Base-by-base conservation (phyloP, 2,113 vertebrate genomes). In the Neolamprologus brichardi region DNA sequence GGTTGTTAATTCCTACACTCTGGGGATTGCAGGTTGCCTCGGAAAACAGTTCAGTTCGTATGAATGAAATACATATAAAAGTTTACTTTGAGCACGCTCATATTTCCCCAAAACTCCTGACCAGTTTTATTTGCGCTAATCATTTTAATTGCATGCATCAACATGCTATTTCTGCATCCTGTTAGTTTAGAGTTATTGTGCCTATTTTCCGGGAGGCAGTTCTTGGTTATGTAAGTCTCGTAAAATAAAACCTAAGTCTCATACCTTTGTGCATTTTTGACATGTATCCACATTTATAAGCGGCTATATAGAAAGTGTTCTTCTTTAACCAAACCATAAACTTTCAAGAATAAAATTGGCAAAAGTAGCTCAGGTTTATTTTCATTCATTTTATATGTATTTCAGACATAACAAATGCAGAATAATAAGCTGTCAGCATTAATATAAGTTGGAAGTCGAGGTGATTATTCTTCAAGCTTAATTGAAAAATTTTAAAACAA, bases 91-190 rank as follows among this genome's bases (percentile, higher is more conserved):
- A 82, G n/a, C 78, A 83, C 25, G n/a, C 58, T 52, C 72, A 7
- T 28, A 78, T 52, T 85, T 72, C 85, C 88, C 75, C 88, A 77
- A 82, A 84, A 34, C 54, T 72, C 37, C 37, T 84, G 20, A 62
- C 25, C 86, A 81, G 12, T 82, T 90, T 79, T 44, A 51, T 89
- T 87, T 84, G 28, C 78, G 39, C 46, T 32, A 91, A 83, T 91
- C 79, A 46, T 81, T 56, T 78, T 91, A 85, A 92, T 92, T 89
- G 4, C 37, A 56, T 85, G 51, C 82, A 60, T 87, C 84, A 79
- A 64, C 44, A 80, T 53, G 20, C 8, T 3, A 44, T 91, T 90
- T 60, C 34, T 70, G 37, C 62, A 77, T 51, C 11, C 3, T 12
- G 10, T 32, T 7, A 51, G 44, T 32, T 84, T 82, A n/a, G 28